Conservation (phyloP, 2,797 vertebrate genomes). For the Sebastes vulpes region DNA sequence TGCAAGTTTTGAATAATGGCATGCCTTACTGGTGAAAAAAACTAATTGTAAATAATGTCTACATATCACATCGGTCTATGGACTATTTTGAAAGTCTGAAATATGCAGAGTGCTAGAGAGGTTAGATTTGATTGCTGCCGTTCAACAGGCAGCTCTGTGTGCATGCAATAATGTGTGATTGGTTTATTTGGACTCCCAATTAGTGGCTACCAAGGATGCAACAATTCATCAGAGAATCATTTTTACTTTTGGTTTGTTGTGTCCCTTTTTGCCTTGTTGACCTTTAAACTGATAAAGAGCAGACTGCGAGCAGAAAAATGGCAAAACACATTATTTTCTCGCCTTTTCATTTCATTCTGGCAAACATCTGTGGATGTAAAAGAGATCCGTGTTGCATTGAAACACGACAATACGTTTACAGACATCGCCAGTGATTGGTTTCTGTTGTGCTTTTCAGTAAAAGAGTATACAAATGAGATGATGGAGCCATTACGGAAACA, state of each 20-base stretch:
- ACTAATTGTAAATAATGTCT: constrained; percentile 50
- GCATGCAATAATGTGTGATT: constrained; percentile 54
- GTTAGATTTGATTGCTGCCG: constrained; percentile 31
- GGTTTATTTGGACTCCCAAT: constrained; percentile 42
- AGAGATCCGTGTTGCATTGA: background rate
- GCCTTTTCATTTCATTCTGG: constrained; percentile 20
- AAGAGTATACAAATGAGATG: constrained; percentile 53
- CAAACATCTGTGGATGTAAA: constrained; percentile 3
- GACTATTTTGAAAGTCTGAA: constrained; percentile 48
- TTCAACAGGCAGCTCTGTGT: constrained; percentile 37
- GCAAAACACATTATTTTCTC: constrained; percentile 19
- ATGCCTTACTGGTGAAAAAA: constrained; percentile 61
- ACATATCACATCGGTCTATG: constrained; percentile 53
- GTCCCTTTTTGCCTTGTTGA: constrained; percentile 45
- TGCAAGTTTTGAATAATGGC: constrained; percentile 43
- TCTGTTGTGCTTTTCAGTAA: constrained; percentile 37
- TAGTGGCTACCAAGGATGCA: constrained; percentile 17
- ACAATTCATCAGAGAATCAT: constrained; percentile 21
- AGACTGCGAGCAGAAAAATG: constrained; percentile 10
- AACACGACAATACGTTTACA: constrained; percentile 20
- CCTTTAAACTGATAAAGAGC: constrained; percentile 35
- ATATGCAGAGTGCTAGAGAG: constrained; percentile 43
- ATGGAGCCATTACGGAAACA: constrained; percentile 69
- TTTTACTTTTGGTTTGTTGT: constrained; percentile 19
- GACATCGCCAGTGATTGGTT: constrained; percentile 40